Base-by-base conservation (phyloP, 1,140 invertebrate genomes). In the Heliothis virescens region DNA sequence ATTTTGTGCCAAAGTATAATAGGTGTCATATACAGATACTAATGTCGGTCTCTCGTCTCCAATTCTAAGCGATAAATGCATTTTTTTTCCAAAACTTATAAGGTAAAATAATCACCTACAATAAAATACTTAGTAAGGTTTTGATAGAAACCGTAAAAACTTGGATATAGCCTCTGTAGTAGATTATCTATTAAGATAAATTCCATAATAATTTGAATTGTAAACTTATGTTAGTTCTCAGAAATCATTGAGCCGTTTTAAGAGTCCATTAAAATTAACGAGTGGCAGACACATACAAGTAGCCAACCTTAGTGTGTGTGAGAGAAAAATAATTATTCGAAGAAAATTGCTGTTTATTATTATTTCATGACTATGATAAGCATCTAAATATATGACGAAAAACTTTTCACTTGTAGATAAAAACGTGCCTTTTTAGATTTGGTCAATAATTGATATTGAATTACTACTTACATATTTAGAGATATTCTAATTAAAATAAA, bases 211-310 rank as follows among this genome's bases (percentile, higher is more conserved):
- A 26, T 26, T 26, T 41, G 34, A 41, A 41, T 41, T 41, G 34
- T 41, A 41, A 41, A 41, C 34, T 41, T 41, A 41, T 41, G 34
- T 7, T 18, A 10, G 55, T 60, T 57, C 11, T 60, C 26, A 11
- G 13, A 4, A 26, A 29, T 13, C 57, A 29, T 26, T 65, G 62
- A 47, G 41, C 29, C 62, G 29, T 16, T 11, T 47, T 41, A 65
- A 47, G 34, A 4, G 16, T n/a, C 34, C 34, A 65, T 63, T 13
- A 63, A 47, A 16, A 63, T 63, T 63, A 59, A 63, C n/a, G 62
- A 65, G 41, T 41, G 29, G 16, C 34, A 65, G n/a, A 47, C 34
- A 65, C 29, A 10, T n/a, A 16, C 16, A 60, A 29, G 3, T 34
- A 29, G n/a, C 21, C 21, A 26, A 11, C n/a, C 10, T 18, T n/a